Evolutionary conservation across 2,888 invertebrate genomes (phyloP), one percentile per base, ranked within the genome.

Genomic region (Drosophila seclusa): DNA sequence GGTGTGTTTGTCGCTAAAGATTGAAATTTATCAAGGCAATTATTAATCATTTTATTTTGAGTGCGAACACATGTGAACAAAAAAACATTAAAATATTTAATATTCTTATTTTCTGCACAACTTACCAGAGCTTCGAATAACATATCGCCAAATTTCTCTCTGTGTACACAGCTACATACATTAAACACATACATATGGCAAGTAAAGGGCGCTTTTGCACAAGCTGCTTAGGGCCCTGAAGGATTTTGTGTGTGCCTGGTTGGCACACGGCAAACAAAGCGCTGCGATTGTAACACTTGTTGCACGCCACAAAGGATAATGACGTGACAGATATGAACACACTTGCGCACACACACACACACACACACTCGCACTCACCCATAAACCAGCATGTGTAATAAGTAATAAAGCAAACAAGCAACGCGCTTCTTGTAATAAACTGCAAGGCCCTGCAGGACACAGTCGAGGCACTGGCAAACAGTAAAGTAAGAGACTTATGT

Each of bases 141-240:
- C 21, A 4, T 7, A 16, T 13, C 21, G 24, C 0, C 24, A 24
- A 32, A 4, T 55, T 55, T 55, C 55, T 29, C 55, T 8, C 29
- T 38, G 38, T 55, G 55, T 29, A 55, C 11, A 6, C 6, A 3
- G 8, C 24, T 18, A 34, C 24, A 49, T 4, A 29, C 7, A 18
- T 24, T 18, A 27, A n/a, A 34, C 6, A 13, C 11, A 31, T 7
- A n/a, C 6, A 36, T 10, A 21, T 8, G 18, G 59, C 29, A 49
- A 45, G 59, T 55, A 64, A 83, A 73, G 63, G 75, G 67, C 80
- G 16, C 40, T 75, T 76, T 70, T 63, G 80, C 68, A 82, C 80
- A 91, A 91, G 90, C 89, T 87, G 85, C 91, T 91, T 91, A 87
- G 83, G 83, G 76, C 80, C 82, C 86, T 86, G 80, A 85, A 90